Base-by-base conservation (phyloP, 2,113 vertebrate genomes). In the Hystrix brachyura region DNA sequence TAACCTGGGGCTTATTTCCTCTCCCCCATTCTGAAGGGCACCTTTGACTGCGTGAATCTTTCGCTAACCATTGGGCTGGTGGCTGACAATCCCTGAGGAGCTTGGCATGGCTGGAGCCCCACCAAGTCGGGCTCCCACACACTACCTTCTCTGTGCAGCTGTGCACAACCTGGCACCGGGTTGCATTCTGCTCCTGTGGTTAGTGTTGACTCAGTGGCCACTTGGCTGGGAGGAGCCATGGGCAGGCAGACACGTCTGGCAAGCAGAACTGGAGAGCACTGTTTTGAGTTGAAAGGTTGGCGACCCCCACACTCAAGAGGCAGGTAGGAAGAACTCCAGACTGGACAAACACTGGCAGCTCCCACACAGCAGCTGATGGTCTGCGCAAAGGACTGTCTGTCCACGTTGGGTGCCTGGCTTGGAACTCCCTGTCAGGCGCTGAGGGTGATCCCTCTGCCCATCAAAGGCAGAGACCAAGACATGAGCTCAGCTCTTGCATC, bases 291-390 rank as follows among this genome's bases (percentile, higher is more conserved):
- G 10, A 27, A 43, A 62, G 11, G 46, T 43, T 17, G 55, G 51
- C 25, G 69, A 92, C 32, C 83, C 27, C 3, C 43, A 81, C 90
- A 57, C 57, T 80, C 48, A 19, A 78, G 29, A 91, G 27, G 48
- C 79, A 93, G 83, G 65, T 71, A 46, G 79, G 80, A 90, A 71
- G 60, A 34, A 18, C 46, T 84, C 81, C 46, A 79, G 85, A 85
- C 53, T 17, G 1, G 0, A 43, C 57, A 80, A 62, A 81, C 43
- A 46, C 1, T 64, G 85, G 69, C 64, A 78, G 38, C 80, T 65
- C 48, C 91, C 34, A 80, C 32, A n/a, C n/a, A 71, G 83, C 80
- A 25, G 88, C 27, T 51, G 59, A 53, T 17, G 29, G 55, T 23
- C 29, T 2, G 3, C 67, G 46, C n/a, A 51, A 80, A 74, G 43